phyloP scores from a whole-genome alignment of 2,113 vertebrate genomes.

The Camelus bactrianus region DNA sequence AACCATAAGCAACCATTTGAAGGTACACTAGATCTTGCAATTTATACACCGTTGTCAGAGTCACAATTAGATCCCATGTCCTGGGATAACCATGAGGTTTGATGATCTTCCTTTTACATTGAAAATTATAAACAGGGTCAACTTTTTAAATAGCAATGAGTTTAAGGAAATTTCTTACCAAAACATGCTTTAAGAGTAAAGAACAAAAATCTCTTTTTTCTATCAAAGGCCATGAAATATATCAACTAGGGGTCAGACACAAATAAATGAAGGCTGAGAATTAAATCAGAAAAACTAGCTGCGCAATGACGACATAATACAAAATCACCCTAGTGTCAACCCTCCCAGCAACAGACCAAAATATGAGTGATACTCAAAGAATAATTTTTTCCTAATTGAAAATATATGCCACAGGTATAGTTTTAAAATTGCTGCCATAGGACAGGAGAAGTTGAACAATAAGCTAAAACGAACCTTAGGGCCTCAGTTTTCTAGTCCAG shows the following conservation, averaged over 20 bases:
- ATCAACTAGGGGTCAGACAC: background rate
- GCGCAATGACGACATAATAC: background rate
- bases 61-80: background rate
- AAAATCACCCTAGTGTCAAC: background rate
- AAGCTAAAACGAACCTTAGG: background rate
- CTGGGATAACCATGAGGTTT: background rate
- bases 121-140: background rate
- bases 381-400: background rate
- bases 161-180: background rate
- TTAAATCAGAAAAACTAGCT: slow-evolving; percentile 27
- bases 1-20: background rate
- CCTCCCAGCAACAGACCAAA: background rate
- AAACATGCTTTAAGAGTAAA: background rate
- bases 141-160: slow-evolving; percentile 20
- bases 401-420: background rate
- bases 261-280: background rate
- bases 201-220: background rate
- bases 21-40: background rate
- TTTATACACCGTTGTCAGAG: background rate
- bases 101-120: background rate
- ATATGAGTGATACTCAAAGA: background rate
- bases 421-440: background rate
- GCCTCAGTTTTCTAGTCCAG: background rate
- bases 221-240: background rate
- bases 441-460: background rate